A percentile compares a stretch with the other conserved stretches of the same genome.
Conservation (phyloP, 2,113 vertebrate species). For the Callionymus lyra region DNA sequence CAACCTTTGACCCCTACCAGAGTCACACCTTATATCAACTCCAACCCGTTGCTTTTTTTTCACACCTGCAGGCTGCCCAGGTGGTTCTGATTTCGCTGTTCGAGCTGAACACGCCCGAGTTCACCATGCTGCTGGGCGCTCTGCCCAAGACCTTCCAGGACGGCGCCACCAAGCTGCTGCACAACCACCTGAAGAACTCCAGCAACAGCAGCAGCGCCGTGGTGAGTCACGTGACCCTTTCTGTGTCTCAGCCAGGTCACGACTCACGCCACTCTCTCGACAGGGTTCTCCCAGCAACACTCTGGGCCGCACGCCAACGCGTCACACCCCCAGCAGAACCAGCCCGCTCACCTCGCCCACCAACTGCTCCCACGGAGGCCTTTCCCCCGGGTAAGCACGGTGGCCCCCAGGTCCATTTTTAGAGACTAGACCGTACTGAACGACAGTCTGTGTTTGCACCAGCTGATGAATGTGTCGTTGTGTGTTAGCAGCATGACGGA, state of each 20-base stretch:
- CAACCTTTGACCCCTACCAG: no score
- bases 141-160: constrained; percentile 99
- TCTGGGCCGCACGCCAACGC: constrained; percentile 79
- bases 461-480: not conserved
- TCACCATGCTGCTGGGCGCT: constrained; percentile 97
- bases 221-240: constrained; percentile 58
- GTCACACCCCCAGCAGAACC: constrained; percentile 86
- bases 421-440: no score
- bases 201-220: constrained; percentile 79
- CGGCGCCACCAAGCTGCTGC: constrained; percentile 94
- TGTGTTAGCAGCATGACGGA: constrained; percentile 81
- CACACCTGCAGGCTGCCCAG: constrained; percentile 80
- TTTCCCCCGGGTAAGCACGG: constrained; percentile 99
- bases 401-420: no score
- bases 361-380: constrained; percentile 93
- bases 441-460: no score
- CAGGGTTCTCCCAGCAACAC: constrained; percentile 96
- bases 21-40: not conserved
- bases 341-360: constrained; percentile 95
- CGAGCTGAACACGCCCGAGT: constrained; percentile 96
- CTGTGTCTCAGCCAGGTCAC: no score
- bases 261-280: constrained; percentile 7
- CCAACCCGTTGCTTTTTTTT: constrained; percentile 4
- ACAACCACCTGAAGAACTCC: constrained; percentile 96
- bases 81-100: constrained; percentile 94